Evolutionary conservation across 2,888 invertebrate genomes (phyloP), one percentile per base, ranked within the genome.

Genomic region (Macaria notata): DNA sequence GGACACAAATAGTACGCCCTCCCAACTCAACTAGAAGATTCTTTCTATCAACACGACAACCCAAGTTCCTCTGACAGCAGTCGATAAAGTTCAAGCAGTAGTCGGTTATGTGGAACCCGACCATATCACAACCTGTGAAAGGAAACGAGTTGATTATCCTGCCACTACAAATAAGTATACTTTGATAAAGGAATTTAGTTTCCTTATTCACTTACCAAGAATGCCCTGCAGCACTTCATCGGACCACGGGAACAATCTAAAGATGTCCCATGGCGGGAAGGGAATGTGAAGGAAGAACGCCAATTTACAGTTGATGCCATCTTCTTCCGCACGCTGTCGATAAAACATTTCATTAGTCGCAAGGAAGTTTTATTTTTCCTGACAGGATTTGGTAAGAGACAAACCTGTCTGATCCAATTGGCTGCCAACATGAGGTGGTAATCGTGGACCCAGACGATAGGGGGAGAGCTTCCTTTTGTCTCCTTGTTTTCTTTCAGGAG

Each of bases 221-320:
- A 98, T 96, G 64, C 98, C 98, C 83, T 98, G 97, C 33, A 98
- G 92, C 54, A 98, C 95, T 88, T 98, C 98, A 83, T 97, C 97
- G n/a, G 96, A 95, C 96, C 97, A 97, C 1, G 97, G 97, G 73
- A 98, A 95, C 50, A 98, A 90, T 61, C 97, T 93, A 83, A 97
- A 97, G 67, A 98, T 97, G 75, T 98, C 98, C 96, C 98, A 98
- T 9, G 98, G 95, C 9, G 98, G 98, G 83, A 98, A 98, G 0
- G 98, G 98, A 74, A 98, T 98, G 86, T 98, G 98, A 61, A 98
- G 92, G 86, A 98, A 98, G 91, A 98, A 98, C 33, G 97, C 98
- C 64, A 98, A 86, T 79, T 97, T 96, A 76, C 95, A 95, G 61
- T 94, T 93, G 31, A 97, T 89, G 57, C 94, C 93, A 69, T 94